These are phyloP conservation scores for Thecophora atra DNA, from an alignment of 2,888 invertebrate species.

Conservation along the genomic window DNA sequence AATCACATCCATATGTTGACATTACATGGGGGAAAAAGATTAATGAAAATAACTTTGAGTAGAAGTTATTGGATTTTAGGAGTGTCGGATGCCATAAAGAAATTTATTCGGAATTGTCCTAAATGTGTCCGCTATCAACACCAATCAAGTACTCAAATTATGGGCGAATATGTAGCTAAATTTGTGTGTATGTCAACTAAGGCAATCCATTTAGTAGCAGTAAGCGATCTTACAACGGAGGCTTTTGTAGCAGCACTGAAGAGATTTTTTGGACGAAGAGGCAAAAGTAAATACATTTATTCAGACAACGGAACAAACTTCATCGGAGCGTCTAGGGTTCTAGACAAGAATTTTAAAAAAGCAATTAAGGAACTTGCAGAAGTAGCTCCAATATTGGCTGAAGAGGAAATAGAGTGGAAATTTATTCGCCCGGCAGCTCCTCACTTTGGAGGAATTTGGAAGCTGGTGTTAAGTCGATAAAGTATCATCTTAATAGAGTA, in stretches of 20 bases:
- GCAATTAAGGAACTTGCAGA: not conserved
- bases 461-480: too few relatives aligned
- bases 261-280: too few relatives aligned
- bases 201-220: not conserved
- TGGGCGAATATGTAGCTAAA: too few relatives aligned
- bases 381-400: slow-evolving; percentile 5
- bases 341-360: slow-evolving; percentile 18
- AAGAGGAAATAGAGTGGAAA: slow-evolving; percentile 15
- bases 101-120: too few relatives aligned
- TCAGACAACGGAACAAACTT: slow-evolving; percentile 19
- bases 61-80: too few relatives aligned
- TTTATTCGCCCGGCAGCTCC: not conserved
- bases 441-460: not conserved
- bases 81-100: too few relatives aligned
- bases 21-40: slow-evolving; percentile 24
- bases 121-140: slow-evolving; percentile 14
- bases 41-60: not conserved
- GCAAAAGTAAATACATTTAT: too few relatives aligned
- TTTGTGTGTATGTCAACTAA: too few relatives aligned
- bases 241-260: not conserved
- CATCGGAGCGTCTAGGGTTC: not conserved
- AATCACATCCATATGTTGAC: slow-evolving; percentile 11
- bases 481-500: too few relatives aligned
- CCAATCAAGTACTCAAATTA: slow-evolving; percentile 16
- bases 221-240: not conserved